Conservation (phyloP, 2,113 vertebrate species). For the Xyrauchen texanus region DNA sequence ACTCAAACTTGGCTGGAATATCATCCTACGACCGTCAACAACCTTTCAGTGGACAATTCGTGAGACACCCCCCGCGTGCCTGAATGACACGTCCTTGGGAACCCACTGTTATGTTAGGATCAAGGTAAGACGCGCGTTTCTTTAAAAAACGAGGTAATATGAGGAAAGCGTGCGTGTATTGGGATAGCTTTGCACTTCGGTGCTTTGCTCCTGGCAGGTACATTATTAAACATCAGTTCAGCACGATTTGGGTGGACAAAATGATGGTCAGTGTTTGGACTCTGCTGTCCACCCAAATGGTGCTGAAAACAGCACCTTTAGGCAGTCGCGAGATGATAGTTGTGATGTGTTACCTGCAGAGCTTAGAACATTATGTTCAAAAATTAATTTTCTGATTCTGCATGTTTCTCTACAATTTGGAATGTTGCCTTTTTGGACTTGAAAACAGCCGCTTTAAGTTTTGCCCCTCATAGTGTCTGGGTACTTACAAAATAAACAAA, state of each 20-base stretch:
- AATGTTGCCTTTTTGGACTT: no score
- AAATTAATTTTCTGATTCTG: not conserved
- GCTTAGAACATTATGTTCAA: not conserved
- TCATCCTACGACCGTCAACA: conserved; percentile 78
- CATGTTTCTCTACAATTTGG: not conserved
- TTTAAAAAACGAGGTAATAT: not conserved
- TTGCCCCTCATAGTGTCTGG: not conserved
- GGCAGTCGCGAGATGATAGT: not conserved
- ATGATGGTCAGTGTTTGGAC: not conserved
- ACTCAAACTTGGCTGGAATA: conserved; percentile 92
- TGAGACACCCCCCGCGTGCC: conserved; percentile 85
- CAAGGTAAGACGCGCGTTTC: conserved; percentile 79
- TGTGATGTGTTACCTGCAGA: not conserved
- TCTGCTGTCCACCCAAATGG: not conserved
- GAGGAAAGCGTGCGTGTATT: no score
- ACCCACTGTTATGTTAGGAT: conserved; percentile 95
- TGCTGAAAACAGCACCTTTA: not conserved
- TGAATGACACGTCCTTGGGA: conserved; percentile 91
- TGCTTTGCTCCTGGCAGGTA: not conserved
- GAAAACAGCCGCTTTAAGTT: not conserved
- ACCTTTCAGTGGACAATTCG: conserved; percentile 86
- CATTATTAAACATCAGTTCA: not conserved
- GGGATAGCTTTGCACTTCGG: not conserved
- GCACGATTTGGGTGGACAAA: not conserved
- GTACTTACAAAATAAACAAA: not conserved